Base-by-base conservation (phyloP, 2,888 invertebrate genomes). In the Marasmarcha lunaedactyla region DNA sequence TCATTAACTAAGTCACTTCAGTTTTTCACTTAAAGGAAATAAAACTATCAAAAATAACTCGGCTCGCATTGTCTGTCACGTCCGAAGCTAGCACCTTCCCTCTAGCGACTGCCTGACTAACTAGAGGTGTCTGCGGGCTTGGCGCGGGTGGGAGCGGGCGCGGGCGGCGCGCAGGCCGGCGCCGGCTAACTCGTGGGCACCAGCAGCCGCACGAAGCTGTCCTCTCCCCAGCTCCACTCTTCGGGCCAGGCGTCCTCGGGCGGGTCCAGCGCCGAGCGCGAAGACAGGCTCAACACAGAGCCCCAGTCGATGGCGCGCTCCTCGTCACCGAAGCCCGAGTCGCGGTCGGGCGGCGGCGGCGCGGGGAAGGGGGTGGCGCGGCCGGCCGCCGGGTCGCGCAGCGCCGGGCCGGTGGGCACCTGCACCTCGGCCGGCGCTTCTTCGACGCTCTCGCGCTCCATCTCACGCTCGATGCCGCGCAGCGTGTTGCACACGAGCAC, bases 401-500 rank as follows among this genome's bases (percentile, higher is more conserved):
- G 88, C 45, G 89, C 88, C 40, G 52, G 59, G 54, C 77, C 76
- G 54, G 73, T 89, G 14, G 49, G 53, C 42, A 52, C 88, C 85
- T 70, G 58, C 41, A 59, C 51, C 60, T 84, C 76, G 59, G 73
- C 61, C 33, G 87, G 86, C 50, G 85, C 76, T 63, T 88, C 87
- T 49, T 87, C 83, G 39, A 63, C 84, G 55, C 65, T 85, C 66
- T 89, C 89, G 43, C 88, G 79, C 68, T 94, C 94, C 88, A 96
- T 92, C 77, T 96, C 95, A 41, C 91, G 87, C 74, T 95, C 95
- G 61, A 95, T 90, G 66, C 90, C 89, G 65, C 95, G 90, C 49
- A 96, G 71, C 41, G 96, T 95, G 76, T 96, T 96, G 85, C 95
- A 95, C 59, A 97, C 95, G 46, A 97, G 89, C 63, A 97, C 96